Percentiles rank a stretch among this genome's conserved stretches.
Conservation (phyloP, 2,797 vertebrate species). For the Xenopus petersii region DNA sequence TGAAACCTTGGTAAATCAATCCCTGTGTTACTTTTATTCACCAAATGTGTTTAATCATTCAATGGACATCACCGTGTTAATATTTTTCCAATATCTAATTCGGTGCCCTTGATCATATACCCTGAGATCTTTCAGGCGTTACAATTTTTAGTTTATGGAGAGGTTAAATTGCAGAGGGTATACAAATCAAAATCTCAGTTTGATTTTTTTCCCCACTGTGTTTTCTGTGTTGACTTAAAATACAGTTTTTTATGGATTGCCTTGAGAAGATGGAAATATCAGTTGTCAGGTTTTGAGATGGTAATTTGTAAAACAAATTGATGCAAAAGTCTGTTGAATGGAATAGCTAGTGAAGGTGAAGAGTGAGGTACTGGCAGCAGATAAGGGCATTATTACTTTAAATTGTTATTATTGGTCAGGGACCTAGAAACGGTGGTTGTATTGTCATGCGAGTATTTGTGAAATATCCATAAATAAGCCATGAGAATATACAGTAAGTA, state of each 20-base stretch:
- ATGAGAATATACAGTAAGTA: conserved; percentile 41
- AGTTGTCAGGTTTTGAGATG: conserved; percentile 47
- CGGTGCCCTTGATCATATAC: conserved; percentile 19
- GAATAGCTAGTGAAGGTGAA: conserved; percentile 38
- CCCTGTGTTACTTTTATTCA: too few species aligned
- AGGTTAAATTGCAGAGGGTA: conserved; percentile 19
- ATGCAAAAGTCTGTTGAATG: conserved; percentile 47
- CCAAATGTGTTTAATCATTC: too few species aligned
- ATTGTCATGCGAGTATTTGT: conserved; percentile 30
- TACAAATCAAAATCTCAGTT: conserved; percentile 42
- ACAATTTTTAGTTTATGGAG: conserved; percentile 20
- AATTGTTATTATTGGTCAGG: conserved; percentile 51
- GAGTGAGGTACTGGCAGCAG: conserved; percentile 17
- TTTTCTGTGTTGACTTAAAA: conserved; percentile 36
- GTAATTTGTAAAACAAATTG: conserved; percentile 50
- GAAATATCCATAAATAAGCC: conserved; percentile 47
- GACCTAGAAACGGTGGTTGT: conserved; percentile 36
- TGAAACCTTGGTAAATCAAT: too few species aligned
- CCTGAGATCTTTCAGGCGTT: not conserved
- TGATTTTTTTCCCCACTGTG: conserved; percentile 18
- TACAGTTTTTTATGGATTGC: conserved; percentile 44
- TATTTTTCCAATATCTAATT: not conserved
- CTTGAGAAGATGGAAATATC: conserved; percentile 48
- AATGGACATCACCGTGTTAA: too few species aligned
- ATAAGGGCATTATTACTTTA: conserved; percentile 47